phyloP scores from a whole-genome alignment of 2,113 vertebrate species.

The Thermophis baileyi region DNA sequence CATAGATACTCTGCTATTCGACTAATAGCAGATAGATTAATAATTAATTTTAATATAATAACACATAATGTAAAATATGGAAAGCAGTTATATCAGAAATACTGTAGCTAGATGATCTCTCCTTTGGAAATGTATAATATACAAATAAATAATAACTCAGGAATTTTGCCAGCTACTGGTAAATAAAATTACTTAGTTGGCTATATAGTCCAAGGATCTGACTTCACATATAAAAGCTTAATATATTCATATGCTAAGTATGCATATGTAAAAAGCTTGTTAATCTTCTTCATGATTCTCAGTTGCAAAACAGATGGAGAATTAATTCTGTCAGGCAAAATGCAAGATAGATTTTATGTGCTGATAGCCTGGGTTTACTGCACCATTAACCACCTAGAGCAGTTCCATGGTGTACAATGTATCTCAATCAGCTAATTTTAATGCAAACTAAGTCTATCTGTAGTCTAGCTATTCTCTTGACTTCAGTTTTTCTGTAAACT shows the following conservation, averaged over 20 bases:
- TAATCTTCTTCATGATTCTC: background rate
- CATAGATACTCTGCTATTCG: background rate
- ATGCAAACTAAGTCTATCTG: background rate
- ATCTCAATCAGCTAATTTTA: background rate
- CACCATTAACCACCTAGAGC: background rate
- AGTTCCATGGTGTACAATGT: background rate
- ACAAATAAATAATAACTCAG: background rate
- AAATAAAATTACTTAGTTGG: background rate
- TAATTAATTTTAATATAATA: background rate
- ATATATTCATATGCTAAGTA: background rate
- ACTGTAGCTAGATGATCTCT: background rate
- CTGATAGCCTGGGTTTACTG: background rate
- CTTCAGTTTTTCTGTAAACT: background rate
- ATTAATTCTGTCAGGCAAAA: background rate
- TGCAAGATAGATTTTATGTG: background rate
- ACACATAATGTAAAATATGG: background rate
- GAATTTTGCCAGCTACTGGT: background rate
- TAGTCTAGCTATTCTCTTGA: background rate
- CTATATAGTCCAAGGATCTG: background rate
- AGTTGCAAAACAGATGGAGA: background rate
- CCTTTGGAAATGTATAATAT: background rate
- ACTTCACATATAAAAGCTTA: background rate
- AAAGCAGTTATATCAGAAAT: background rate
- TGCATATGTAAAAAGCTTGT: background rate
- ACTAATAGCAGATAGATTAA: background rate